phyloP scores from a whole-genome alignment of 1,140 invertebrate genomes.

The Eufriesea mexicana region DNA sequence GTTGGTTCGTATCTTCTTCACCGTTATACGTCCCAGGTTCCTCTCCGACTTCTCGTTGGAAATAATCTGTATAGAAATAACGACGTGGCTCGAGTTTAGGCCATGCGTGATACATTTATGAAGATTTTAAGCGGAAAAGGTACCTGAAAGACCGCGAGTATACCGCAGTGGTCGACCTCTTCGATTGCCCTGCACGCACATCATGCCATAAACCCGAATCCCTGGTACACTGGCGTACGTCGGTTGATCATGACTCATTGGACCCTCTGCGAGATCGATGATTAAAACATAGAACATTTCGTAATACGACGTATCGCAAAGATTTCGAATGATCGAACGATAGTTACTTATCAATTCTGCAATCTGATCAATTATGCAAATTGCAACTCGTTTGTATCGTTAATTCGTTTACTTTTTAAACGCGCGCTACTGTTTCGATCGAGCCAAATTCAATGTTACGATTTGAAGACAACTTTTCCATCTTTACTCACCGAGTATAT shows the following conservation, averaged over 20 bases:
- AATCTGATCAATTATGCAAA: too few species aligned
- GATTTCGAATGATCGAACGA: too few species aligned
- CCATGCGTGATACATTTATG: background rate
- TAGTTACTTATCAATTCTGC: too few species aligned
- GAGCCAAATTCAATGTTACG: background rate
- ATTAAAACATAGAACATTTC: too few species aligned
- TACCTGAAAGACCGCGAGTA: conserved; percentile 80
- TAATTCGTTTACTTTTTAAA: too few species aligned
- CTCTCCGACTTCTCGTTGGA: background rate
- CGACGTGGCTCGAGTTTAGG: too few species aligned
- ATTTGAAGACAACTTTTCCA: background rate
- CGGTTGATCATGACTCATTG: conserved; percentile 96
- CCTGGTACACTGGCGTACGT: conserved; percentile 96
- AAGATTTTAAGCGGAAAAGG: background rate
- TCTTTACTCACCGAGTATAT: conserved; percentile 88
- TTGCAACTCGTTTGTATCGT: too few species aligned
- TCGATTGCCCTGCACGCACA: conserved; percentile 88
- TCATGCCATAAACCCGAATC: conserved; percentile 96
- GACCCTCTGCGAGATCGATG: conserved; percentile 87
- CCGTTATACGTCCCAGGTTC: background rate
- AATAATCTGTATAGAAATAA: background rate
- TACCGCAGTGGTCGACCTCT: conserved; percentile 81
- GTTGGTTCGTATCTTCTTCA: conserved; percentile 70
- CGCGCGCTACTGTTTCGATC: too few species aligned
- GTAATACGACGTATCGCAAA: too few species aligned